Base-by-base conservation (phyloP, 2,113 vertebrate genomes). In the Semnopithecus entellus region DNA sequence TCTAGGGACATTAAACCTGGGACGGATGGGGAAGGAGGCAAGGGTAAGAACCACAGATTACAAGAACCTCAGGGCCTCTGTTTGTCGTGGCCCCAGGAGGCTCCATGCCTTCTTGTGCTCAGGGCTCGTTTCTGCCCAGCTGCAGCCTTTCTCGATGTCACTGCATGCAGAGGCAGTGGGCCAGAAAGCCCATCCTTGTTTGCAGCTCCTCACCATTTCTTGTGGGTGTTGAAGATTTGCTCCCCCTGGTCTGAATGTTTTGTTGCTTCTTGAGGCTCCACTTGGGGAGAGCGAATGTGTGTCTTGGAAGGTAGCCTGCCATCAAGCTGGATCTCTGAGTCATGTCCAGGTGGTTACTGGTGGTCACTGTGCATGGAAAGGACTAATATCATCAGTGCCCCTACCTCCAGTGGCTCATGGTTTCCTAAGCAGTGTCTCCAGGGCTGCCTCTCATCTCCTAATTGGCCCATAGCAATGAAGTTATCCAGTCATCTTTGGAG, bases 11-110 rank as follows among this genome's bases (percentile, higher is more conserved):
- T 45, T 50, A 27, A 73, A 57, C 8, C 50, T 12, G 12, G n/a
- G 25, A 0, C 3, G n/a, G n/a, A 14, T 5, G 17, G 55, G 50
- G 86, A 57, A 8, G 27, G 55, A 45, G 38, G 27, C 50, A 25
- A 50, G 8, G 61, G n/a, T 5, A 64, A 73, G 61, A 81, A 14
- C 0, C 35, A 13, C 10, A n/a, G 43, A 4, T 16, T n/a, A 13
- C 12, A 57, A 30, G n/a, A 11, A 8, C 35, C 2, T 0, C 1
- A 18, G 30, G 22, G 3, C 13, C 22, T 14, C 10, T 30, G 2
- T 52, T 35, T 16, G 40, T 52, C 2, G 1, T 4, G 10, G 12
- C 14, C 8, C 23, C 3, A 3, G 0, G 14, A 18, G 57, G 32
- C 38, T 38, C 45, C 30, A 13, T 4, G 12, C 57, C 8, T 27